Conservation (phyloP, 2,888 invertebrate genomes). For the Stegophylla sp. region DNA sequence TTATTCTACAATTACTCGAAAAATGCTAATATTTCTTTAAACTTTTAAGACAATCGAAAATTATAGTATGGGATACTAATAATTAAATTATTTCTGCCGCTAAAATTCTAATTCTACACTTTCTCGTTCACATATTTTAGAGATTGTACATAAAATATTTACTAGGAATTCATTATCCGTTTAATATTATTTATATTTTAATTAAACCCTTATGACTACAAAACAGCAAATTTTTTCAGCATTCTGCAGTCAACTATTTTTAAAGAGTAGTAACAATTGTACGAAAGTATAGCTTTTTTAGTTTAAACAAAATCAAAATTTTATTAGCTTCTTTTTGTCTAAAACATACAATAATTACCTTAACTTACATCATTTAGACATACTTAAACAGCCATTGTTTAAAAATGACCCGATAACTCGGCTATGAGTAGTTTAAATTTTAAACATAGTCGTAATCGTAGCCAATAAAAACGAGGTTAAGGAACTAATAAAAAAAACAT, state of each 20-base stretch:
- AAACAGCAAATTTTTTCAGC: background rate
- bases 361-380: background rate
- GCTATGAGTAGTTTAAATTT: background rate
- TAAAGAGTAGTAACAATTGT: background rate
- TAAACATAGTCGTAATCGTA: background rate
- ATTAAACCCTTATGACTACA: too few relatives aligned
- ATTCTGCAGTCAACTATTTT: background rate
- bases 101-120: background rate
- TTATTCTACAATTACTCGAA: background rate
- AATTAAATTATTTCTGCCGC: background rate
- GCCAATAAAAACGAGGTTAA: constrained; percentile 15
- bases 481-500: constrained; percentile 13
- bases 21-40: background rate
- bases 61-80: background rate
- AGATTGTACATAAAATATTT: background rate
- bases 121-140: too few relatives aligned
- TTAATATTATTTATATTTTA: background rate
- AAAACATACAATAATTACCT: background rate
- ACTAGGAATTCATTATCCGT: background rate
- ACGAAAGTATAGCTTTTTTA: background rate
- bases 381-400: background rate
- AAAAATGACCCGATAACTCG: background rate
- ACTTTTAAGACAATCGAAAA: background rate
- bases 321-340: background rate
- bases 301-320: background rate